Percentiles rank a stretch among this genome's conserved stretches.
These are phyloP conservation scores for Blennius ocellaris DNA, from an alignment of 2,113 vertebrate genomes.

Conservation along the genomic window DNA sequence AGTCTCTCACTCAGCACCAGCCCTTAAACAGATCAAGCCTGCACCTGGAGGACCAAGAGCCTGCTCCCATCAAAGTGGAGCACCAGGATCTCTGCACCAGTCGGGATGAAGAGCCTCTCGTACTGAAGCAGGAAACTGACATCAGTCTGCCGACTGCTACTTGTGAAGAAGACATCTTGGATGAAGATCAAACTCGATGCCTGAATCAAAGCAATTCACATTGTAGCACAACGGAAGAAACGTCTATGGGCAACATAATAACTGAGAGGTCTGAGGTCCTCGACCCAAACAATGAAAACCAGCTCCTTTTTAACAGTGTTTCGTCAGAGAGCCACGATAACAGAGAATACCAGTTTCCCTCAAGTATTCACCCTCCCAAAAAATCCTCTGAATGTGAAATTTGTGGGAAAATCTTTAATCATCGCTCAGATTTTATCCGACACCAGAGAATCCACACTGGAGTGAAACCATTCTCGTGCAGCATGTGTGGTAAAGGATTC, in stretches of 20 bases:
- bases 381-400: constrained; percentile 23
- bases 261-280: no score
- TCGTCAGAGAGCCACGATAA: not conserved
- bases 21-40: no score
- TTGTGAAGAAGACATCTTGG: no score
- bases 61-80: constrained; percentile 14
- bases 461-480: not conserved
- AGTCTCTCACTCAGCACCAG: no score
- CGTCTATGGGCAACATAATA: not conserved
- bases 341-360: no score
- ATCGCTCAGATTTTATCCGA: not conserved
- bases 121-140: constrained; percentile 11
- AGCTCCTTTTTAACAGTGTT: no score
- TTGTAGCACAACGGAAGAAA: not conserved
- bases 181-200: no score
- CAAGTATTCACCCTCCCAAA: not conserved
- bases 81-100: constrained; percentile 3
- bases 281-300: no score
- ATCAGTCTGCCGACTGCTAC: not conserved
- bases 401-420: not conserved
- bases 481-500: not conserved
- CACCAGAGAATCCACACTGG: not conserved
- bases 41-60: no score
- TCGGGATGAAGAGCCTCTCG: constrained; percentile 14
- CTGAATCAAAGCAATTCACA: not conserved